Evolutionary conservation across 1,140 invertebrate species (phyloP), one percentile per base, ranked within the genome.

Genomic region (Wiebesia pumilae): DNA sequence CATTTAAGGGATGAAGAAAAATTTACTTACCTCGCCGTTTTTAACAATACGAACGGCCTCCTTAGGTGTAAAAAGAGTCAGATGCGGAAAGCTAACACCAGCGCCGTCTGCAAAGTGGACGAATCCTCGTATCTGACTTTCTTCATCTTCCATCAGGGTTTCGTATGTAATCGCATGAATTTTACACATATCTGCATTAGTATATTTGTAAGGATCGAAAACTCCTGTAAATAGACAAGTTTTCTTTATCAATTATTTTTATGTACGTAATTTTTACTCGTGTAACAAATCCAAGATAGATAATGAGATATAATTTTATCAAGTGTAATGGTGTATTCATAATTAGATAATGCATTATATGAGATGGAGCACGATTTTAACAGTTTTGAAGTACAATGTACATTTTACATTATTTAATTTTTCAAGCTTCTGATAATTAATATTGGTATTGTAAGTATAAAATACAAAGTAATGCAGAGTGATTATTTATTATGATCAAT

Each of bases 81-180:
- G 92, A 90, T 97, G 96, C 0, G 96, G 96, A 87, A 97, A 96
- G 84, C 96, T 95, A 78, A 97, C 96, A 10, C 96, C 96, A 75
- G 94, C 94, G 10, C 96, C 96, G 90, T 97, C 96, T 24, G 95
- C 96, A 88, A 96, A 96, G 90, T 97, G 96, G 0, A 97, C 96
- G 85, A 96, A 95, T 12, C 96, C 96, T 3, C 95, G 94, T 4
- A 97, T 94, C 92, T 97, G 97, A 90, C 95, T 96, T 87, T 97
- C 96, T 91, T 98, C 97, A 89, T 97, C 96, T 90, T 97, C 96
- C 95, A 97, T 96, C 30, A 97, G 88, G 1, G 96, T 95, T 90
- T 98, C 97, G 90, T 97, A 97, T 24, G 96, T 96, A 38, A 97
- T 95, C 9, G 95, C 96, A 91, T 97, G 96, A 0, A 97, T 95